phyloP scores from a whole-genome alignment of 2,113 vertebrate genomes.

The Datnioides undecimradiatus region DNA sequence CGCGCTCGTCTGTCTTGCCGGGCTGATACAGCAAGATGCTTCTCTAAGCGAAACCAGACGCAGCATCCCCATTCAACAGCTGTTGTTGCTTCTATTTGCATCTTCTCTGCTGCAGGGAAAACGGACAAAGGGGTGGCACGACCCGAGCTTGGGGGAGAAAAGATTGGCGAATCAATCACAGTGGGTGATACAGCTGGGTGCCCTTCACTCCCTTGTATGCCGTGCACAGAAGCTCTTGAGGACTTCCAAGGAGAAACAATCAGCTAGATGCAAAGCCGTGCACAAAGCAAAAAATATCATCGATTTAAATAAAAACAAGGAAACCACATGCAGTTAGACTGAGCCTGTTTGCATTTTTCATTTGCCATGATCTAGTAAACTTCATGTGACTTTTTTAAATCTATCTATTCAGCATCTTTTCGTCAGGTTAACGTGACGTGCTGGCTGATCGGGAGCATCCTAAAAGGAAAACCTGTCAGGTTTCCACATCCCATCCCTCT shows the following conservation, averaged over 20 bases:
- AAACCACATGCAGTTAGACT: neutral
- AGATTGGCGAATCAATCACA: slow-evolving; percentile 46
- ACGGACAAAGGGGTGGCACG: slow-evolving; percentile 61
- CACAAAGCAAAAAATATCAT: neutral
- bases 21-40: slow-evolving; percentile 41
- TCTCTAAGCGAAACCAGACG: slow-evolving; percentile 17
- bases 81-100: slow-evolving; percentile 42
- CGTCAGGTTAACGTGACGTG: neutral
- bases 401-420: neutral
- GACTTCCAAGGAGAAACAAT: slow-evolving; percentile 7
- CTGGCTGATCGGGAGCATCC: neutral
- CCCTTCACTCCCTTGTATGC: slow-evolving; percentile 11
- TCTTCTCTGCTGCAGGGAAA: slow-evolving; percentile 31
- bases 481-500: neutral
- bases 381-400: neutral
- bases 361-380: too few relatives aligned
- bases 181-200: slow-evolving; percentile 43
- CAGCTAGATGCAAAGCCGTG: neutral
- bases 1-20: slow-evolving; percentile 19
- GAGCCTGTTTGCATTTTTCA: neutral
- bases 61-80: slow-evolving; percentile 44
- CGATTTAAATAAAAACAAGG: neutral
- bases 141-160: slow-evolving; percentile 27
- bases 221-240: slow-evolving; percentile 6
- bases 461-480: neutral